phyloP scores from a whole-genome alignment of 2,797 vertebrate species.

The Urosaurus nigricauda region DNA sequence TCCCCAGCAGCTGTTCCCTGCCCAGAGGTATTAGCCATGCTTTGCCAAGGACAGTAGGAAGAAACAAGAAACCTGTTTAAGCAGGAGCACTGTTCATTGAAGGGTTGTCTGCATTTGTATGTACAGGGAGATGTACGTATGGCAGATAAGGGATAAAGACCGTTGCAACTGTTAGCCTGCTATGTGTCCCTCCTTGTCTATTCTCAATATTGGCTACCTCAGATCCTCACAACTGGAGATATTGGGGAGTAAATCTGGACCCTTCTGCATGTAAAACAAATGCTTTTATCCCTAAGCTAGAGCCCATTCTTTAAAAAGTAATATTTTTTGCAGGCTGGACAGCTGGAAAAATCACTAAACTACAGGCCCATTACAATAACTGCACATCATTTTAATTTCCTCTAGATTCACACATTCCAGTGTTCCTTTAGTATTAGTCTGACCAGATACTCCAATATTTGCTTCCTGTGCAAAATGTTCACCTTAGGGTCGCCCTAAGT shows the following conservation, averaged over 20 bases:
- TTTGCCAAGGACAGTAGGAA: slow-evolving; percentile 43
- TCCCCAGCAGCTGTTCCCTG: slow-evolving; percentile 69
- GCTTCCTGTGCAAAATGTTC: too few relatives aligned
- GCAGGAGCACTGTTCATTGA: background rate
- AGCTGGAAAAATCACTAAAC: background rate
- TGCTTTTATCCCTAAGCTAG: too few relatives aligned
- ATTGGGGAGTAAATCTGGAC: too few relatives aligned
- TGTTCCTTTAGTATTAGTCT: background rate
- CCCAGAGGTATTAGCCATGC: slow-evolving; percentile 81
- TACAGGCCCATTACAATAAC: background rate
- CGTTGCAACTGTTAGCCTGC: background rate
- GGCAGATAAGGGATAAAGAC: background rate
- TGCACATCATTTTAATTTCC: background rate
- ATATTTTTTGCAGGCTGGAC: background rate
- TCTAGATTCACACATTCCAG: background rate
- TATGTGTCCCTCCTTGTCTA: background rate
- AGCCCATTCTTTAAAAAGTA: background rate
- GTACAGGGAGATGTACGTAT: background rate
- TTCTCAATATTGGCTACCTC: too few relatives aligned
- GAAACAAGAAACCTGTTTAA: background rate
- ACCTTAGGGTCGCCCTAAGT: too few relatives aligned
- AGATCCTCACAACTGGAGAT: background rate
- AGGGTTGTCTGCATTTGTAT: background rate
- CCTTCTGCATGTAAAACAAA: too few relatives aligned
- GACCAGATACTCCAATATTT: background rate